Conservation (phyloP, 92 coral and sea anemone species). For the Epizoanthus scotinus region DNA sequence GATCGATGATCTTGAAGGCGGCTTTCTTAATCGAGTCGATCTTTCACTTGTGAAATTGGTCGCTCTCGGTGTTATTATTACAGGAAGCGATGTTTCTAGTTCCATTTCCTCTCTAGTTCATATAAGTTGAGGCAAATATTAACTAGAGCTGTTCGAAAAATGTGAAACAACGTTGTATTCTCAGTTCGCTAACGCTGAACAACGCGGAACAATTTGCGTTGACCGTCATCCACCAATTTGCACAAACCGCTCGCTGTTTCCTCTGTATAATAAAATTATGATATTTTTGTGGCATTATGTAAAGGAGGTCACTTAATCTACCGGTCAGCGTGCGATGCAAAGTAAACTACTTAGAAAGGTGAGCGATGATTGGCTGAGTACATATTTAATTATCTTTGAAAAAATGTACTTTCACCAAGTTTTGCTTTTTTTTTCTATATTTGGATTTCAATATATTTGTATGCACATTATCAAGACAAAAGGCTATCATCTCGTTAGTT, state of each 20-base stretch:
- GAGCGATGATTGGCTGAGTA: slow-evolving; percentile 22
- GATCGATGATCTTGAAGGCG: slow-evolving; percentile 71
- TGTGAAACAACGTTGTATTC: background rate
- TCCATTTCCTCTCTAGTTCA: slow-evolving; percentile 25
- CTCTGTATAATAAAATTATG: slow-evolving; percentile 23
- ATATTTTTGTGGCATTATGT: slow-evolving; percentile 36
- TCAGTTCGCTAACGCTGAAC: background rate
- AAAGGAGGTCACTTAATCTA: slow-evolving; percentile 39
- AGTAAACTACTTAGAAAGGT: slow-evolving; percentile 21
- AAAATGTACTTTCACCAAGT: slow-evolving; percentile 13
- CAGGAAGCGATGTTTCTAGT: slow-evolving; percentile 53
- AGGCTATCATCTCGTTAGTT: background rate
- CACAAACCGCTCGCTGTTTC: slow-evolving; percentile 12
- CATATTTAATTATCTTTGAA: slow-evolving; percentile 25
- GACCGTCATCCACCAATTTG: slow-evolving; percentile 19
- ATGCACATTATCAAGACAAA: slow-evolving; percentile 1
- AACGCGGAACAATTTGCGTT: slow-evolving; percentile 28
- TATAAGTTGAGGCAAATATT: background rate
- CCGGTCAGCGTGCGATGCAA: slow-evolving; percentile 25
- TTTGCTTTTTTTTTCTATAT: slow-evolving; percentile 8
- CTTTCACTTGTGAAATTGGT: slow-evolving; percentile 57
- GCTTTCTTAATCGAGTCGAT: slow-evolving; percentile 69
- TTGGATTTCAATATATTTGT: background rate
- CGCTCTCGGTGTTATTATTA: slow-evolving; percentile 69
- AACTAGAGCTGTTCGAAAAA: slow-evolving; percentile 8